Conservation (phyloP, 35 echinoderm and acorn worm species). For the Hemicentrotus pulcherrimus region DNA sequence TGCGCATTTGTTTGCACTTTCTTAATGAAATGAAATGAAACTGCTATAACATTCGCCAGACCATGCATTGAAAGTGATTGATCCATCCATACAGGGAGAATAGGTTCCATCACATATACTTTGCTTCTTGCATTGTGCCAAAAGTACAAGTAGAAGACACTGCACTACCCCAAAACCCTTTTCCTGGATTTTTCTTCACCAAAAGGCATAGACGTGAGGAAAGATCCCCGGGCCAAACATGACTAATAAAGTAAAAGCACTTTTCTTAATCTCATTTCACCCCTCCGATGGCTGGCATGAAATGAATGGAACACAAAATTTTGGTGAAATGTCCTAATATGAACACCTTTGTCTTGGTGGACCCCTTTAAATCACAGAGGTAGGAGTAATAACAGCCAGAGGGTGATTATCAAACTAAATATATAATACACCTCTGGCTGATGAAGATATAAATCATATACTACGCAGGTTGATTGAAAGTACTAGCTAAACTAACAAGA, state of each 20-base stretch:
- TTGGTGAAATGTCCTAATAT: background rate
- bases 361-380: background rate
- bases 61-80: background rate
- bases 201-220: background rate
- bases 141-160: background rate
- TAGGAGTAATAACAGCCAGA: background rate
- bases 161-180: background rate
- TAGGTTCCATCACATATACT: background rate
- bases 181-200: background rate
- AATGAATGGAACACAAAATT: background rate
- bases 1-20: background rate
- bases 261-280: background rate
- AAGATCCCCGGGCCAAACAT: background rate
- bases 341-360: background rate
- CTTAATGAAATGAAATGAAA: slow-evolving; percentile 6
- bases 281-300: background rate
- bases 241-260: slow-evolving; percentile 19
- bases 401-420: background rate
- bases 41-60: background rate
- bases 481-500: background rate
- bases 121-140: background rate
- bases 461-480: background rate
- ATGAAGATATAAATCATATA: background rate
- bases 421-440: background rate
- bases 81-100: background rate